A percentile compares a stretch with the other conserved stretches of the same genome.
Evolutionary conservation across 1,140 invertebrate genomes (phyloP).

Genomic region (Pachypsylla venusta): DNA sequence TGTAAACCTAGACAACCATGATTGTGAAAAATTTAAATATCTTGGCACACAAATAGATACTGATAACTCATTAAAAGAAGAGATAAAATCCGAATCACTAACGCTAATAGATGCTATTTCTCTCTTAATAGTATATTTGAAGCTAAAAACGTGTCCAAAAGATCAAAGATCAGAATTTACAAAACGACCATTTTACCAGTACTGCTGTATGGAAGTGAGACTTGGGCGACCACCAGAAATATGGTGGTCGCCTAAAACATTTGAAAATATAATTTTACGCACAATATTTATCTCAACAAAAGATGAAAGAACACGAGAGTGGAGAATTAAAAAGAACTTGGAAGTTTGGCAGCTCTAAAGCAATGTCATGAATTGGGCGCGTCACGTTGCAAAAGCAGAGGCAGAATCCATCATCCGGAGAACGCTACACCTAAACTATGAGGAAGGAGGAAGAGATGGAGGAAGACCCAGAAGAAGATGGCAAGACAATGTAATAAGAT

Average conservation of each 20-base stretch:
- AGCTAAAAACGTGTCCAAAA: neutral
- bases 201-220: neutral
- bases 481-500: neutral
- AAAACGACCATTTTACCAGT: neutral
- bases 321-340: neutral
- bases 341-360: neutral
- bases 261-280: neutral
- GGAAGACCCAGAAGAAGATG: constrained; percentile 1
- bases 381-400: neutral
- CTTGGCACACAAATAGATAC: neutral
- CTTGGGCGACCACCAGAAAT: neutral
- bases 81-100: neutral
- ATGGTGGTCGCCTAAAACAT: neutral
- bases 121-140: neutral
- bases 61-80: neutral
- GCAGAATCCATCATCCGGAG: neutral
- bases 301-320: neutral
- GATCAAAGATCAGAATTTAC: neutral
- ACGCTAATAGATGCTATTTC: neutral
- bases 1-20: neutral
- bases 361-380: neutral
- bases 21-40: neutral
- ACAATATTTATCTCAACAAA: neutral
- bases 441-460: neutral
- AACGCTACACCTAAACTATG: neutral